phyloP scores from a whole-genome alignment of 1,140 invertebrate species.

The Drosophila obscura region DNA sequence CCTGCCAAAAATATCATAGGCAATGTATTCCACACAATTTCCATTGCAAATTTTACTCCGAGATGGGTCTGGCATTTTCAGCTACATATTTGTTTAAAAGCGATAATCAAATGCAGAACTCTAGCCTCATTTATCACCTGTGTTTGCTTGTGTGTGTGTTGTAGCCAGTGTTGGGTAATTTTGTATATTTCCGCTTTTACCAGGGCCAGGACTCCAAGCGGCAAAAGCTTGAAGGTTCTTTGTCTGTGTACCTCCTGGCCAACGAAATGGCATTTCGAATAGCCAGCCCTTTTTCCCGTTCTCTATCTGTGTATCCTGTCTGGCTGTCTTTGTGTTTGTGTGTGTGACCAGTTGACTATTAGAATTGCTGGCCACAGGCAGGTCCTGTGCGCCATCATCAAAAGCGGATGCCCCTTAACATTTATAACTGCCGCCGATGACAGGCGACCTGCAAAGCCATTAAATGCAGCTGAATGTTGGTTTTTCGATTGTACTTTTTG shows the following conservation, averaged over 20 bases:
- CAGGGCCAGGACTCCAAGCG: constrained; percentile 9
- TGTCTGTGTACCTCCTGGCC: constrained; percentile 43
- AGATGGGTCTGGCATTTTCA: constrained; percentile 4
- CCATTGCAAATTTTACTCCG: constrained; percentile 43
- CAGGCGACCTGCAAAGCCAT: constrained; percentile 9
- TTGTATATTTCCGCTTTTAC: constrained; percentile 59
- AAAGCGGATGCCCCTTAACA: constrained; percentile 34
- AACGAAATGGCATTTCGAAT: constrained; percentile 31
- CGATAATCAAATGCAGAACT: constrained; percentile 73
- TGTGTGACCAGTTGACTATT: constrained; percentile 18
- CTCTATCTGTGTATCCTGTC: neutral
- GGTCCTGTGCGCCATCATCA: too few species aligned
- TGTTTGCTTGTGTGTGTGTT: constrained; percentile 6
- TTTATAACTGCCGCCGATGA: constrained; percentile 38
- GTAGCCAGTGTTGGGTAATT: constrained; percentile 32
- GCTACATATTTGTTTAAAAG: constrained; percentile 61
- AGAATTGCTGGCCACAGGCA: constrained; percentile 35
- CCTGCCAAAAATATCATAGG: constrained; percentile 58
- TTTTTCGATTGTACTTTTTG: constrained; percentile 11
- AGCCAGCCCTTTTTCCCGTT: constrained; percentile 1
- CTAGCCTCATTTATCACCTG: constrained; percentile 66
- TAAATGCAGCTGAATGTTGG: constrained; percentile 30
- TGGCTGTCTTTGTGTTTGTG: constrained; percentile 7
- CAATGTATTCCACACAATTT: constrained; percentile 57
- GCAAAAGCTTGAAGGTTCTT: constrained; percentile 7